A percentile compares a stretch with the other conserved stretches of the same genome.
Evolutionary conservation across 1,140 invertebrate genomes (phyloP).

Genomic region (Zaprionus lachaisei): DNA sequence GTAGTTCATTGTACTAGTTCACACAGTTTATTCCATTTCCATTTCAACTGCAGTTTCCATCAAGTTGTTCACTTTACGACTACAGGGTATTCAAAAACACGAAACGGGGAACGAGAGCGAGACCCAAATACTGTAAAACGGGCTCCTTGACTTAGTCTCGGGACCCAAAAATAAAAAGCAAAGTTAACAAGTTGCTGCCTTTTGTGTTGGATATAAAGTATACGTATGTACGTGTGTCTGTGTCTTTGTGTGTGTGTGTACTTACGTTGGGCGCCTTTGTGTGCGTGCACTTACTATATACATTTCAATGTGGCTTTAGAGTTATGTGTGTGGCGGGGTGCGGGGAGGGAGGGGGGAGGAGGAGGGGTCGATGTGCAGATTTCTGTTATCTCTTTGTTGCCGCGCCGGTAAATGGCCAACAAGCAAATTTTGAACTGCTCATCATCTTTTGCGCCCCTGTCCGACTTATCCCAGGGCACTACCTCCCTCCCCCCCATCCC

Average conservation of each 20-base stretch:
- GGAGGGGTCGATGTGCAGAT: conserved; percentile 30
- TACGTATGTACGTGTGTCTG: conserved; percentile 11
- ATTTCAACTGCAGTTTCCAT: neutral
- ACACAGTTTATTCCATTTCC: too few species aligned
- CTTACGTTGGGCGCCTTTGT: conserved; percentile 6
- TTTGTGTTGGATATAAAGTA: conserved; percentile 39
- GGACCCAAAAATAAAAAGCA: conserved; percentile 70
- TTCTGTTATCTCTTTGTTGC: conserved; percentile 39
- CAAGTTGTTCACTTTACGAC: neutral
- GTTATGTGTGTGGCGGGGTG: conserved; percentile 12
- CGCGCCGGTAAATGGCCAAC: conserved; percentile 47
- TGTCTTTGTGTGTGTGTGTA: conserved; percentile 7
- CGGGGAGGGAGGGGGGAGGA: too few species aligned
- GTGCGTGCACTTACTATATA: conserved; percentile 30
- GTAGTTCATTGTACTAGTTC: too few species aligned
- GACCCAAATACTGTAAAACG: conserved; percentile 23
- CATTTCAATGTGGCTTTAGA: conserved; percentile 45
- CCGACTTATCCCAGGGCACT: neutral
- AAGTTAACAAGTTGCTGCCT: conserved; percentile 77
- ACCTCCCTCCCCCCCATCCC: neutral
- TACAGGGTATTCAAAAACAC: conserved; percentile 24
- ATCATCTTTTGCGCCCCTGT: conserved; percentile 45
- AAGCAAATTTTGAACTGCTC: conserved; percentile 69
- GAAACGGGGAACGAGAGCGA: neutral
- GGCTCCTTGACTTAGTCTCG: conserved; percentile 11